Evolutionary conservation across 1,140 invertebrate species (phyloP).

Genomic region (Tachypleus tridentatus): DNA sequence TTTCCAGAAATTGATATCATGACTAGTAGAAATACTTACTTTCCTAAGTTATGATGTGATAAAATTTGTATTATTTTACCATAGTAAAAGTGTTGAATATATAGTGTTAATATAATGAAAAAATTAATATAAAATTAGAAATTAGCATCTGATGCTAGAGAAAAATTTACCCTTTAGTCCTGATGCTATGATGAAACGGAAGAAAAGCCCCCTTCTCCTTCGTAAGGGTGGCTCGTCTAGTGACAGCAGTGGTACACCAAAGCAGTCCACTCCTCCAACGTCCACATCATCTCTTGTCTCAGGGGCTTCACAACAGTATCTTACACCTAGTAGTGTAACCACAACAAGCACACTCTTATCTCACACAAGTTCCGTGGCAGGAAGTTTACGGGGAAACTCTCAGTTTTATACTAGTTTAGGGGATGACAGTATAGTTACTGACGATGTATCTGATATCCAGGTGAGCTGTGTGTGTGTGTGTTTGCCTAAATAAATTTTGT

Average conservation of each 20-base stretch:
- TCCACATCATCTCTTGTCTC: constrained; percentile 5
- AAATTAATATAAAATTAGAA: too few relatives aligned
- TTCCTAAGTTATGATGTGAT: too few relatives aligned
- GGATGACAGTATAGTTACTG: constrained; percentile 8
- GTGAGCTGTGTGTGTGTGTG: not conserved
- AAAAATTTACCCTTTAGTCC: too few relatives aligned
- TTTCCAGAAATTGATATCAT: too few relatives aligned
- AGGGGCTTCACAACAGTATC: constrained; percentile 12
- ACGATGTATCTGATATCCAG: constrained; percentile 8
- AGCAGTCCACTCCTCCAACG: constrained; percentile 12
- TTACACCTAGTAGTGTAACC: constrained; percentile 8
- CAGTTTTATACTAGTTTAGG: constrained; percentile 5
- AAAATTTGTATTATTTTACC: too few relatives aligned
- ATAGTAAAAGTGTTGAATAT: too few relatives aligned
- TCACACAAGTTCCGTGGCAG: too few relatives aligned
- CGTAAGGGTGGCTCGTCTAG: constrained; percentile 12
- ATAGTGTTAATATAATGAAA: too few relatives aligned
- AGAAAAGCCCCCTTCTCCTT: constrained; percentile 13
- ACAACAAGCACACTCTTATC: too few relatives aligned
- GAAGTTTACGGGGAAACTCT: not conserved
- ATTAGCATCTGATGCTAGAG: too few relatives aligned
- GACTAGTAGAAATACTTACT: too few relatives aligned
- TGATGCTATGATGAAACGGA: not conserved
- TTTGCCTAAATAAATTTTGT: too few relatives aligned
- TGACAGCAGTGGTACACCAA: constrained; percentile 16